Percentiles rank a stretch among this genome's conserved stretches.
phyloP scores from a whole-genome alignment of 2,113 vertebrate species.

The Oplegnathus fasciatus region DNA sequence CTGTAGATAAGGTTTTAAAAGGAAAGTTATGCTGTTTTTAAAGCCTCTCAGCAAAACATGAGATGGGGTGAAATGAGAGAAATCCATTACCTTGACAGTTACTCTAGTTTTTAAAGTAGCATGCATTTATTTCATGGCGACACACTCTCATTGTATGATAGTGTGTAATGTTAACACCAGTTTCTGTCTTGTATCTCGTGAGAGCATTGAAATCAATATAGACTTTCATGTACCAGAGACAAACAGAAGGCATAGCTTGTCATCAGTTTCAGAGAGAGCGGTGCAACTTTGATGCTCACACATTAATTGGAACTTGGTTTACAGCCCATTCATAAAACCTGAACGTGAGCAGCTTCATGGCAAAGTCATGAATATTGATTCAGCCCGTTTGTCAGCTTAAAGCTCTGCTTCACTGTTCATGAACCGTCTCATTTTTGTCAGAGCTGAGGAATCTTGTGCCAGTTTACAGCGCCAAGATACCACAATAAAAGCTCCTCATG shows the following conservation, averaged over 20 bases:
- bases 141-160: constrained; percentile 31
- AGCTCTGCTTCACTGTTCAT: constrained; percentile 26
- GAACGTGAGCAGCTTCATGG: constrained; percentile 37
- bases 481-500: constrained; percentile 63
- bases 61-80: constrained; percentile 46
- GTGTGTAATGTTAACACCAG: constrained; percentile 34
- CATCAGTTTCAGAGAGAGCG: constrained; percentile 45
- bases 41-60: constrained; percentile 49
- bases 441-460: constrained; percentile 49
- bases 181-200: constrained; percentile 23
- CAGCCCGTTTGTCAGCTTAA: constrained; percentile 49
- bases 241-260: constrained; percentile 46
- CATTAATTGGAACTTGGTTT: constrained; percentile 66
- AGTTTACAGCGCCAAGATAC: constrained; percentile 44
- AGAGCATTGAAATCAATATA: constrained; percentile 51
- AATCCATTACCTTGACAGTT: constrained; percentile 49
- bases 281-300: constrained; percentile 54
- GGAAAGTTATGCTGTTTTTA: constrained; percentile 37
- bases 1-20: constrained; percentile 31
- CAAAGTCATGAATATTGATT: constrained; percentile 69
- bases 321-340: constrained; percentile 52
- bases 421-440: constrained; percentile 39
- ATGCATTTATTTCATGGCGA: constrained; percentile 38
- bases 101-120: constrained; percentile 28
- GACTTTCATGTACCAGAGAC: constrained; percentile 53